Evolutionary conservation across 2,797 vertebrate species (phyloP), one percentile per base, ranked within the genome.

Genomic region (Helicolenus hilgendorfi): DNA sequence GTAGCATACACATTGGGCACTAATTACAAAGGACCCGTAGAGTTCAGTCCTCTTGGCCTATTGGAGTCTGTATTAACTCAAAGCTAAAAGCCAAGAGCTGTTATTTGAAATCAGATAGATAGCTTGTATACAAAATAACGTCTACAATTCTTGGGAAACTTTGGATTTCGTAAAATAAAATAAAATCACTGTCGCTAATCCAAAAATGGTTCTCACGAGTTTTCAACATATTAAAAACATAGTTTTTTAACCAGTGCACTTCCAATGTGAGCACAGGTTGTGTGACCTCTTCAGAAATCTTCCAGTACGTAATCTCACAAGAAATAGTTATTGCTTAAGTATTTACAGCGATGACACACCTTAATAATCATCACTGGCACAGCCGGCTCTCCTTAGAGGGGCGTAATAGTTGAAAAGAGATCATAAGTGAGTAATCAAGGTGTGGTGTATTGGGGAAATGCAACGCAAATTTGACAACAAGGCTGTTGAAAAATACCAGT

Each of bases 1-100:
- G 49, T 41, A 67, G 69, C 26, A 20, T 72, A 60, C 77, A 81
- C 31, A 72, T 15, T 71, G 68, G 60, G 45, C 67, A 77, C 60
- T 90, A 84, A 94, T 92, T 88, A 73, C 38, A 70, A 77, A 67
- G 56, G 33, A 58, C 35, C n/a, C 83, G 22, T 26, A 26, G 77
- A 87, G 31, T 55, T 84, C 24, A 65, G 69, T 72, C 63, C 72
- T 62, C 35, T 73, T 79, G 64, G 60, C 70, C 24, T 11, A 55
- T 29, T 84, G 55, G 38, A 74, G 26, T 62, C 45, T 36, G 20
- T 70, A 69, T 85, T 20, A 53, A 65, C 63, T 83, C 27, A 81
- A 45, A 63, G 80, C 56, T 79, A 33, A 55, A 27, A 62, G 33
- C 15, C 13, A 62, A 7, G 20, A 63, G 41, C 41, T 72, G n/a